Evolutionary conservation across 2,888 invertebrate genomes (phyloP).

Genomic region (Rambutsinella grinnellia): DNA sequence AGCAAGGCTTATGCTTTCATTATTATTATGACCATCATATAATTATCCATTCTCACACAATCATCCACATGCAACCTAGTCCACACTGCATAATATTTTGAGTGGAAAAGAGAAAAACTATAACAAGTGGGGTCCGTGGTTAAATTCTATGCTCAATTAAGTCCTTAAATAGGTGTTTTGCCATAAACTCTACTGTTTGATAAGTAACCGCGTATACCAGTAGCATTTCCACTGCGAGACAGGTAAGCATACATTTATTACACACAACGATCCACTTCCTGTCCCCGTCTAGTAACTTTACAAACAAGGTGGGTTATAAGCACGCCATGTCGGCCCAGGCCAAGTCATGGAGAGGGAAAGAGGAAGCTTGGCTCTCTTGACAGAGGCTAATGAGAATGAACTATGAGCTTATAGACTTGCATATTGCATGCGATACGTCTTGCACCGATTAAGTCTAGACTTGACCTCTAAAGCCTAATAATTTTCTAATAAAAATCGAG

Average conservation of each 20-base stretch:
- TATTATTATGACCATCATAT: constrained; percentile 15
- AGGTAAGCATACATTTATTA: constrained; percentile 36
- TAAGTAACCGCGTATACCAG: constrained; percentile 11
- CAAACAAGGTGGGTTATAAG: too few species aligned
- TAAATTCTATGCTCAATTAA: constrained; percentile 37
- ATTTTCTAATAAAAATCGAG: neutral
- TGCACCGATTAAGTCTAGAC: neutral
- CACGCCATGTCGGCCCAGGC: too few species aligned
- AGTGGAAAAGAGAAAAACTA: constrained; percentile 5
- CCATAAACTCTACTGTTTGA: constrained; percentile 1
- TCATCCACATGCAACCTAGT: constrained; percentile 36
- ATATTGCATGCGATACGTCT: neutral
- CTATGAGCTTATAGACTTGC: neutral
- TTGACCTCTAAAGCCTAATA: too few species aligned
- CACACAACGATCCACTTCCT: constrained; percentile 51
- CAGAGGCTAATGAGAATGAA: constrained; percentile 32
- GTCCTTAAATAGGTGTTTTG: constrained; percentile 34
- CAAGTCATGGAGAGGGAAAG: too few species aligned
- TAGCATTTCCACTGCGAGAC: neutral
- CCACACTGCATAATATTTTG: constrained; percentile 1
- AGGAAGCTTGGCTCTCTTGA: constrained; percentile 31
- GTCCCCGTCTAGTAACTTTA: constrained; percentile 40
- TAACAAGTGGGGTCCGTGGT: neutral
- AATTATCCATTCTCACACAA: constrained; percentile 54
- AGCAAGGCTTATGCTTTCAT: neutral